Evolutionary conservation across 2,888 invertebrate species (phyloP).

Genomic region (Drosophila helvetica): DNA sequence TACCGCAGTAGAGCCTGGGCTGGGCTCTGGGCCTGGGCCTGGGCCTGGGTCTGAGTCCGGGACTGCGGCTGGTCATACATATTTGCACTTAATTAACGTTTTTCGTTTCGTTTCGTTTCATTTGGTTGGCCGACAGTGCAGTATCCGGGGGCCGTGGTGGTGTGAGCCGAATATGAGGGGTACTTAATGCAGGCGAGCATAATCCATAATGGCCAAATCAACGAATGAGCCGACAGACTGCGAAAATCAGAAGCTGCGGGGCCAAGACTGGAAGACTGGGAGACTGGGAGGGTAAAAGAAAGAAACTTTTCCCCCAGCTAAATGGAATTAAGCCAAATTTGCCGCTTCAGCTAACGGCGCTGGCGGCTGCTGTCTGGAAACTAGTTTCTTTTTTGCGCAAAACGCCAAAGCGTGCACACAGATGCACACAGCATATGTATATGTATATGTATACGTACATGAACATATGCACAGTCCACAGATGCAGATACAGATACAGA

Average conservation of each 20-base stretch:
- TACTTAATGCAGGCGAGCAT: constrained; percentile 69
- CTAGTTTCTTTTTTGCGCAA: constrained; percentile 61
- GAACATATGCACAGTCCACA: too few species aligned
- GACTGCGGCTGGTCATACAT: constrained; percentile 61
- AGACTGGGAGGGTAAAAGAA: constrained; percentile 13
- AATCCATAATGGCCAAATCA: constrained; percentile 63
- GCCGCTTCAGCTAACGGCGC: constrained; percentile 68
- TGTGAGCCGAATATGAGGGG: constrained; percentile 39
- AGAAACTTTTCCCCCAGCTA: constrained; percentile 40
- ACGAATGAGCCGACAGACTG: constrained; percentile 56
- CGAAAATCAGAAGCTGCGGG: constrained; percentile 20
- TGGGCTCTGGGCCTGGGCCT: constrained; percentile 3
- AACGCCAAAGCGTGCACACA: constrained; percentile 56
- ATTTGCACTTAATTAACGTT: constrained; percentile 76
- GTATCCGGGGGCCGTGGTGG: constrained; percentile 15
- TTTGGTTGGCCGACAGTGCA: constrained; percentile 19
- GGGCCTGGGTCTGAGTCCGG: constrained; percentile 4
- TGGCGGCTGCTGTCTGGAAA: constrained; percentile 41
- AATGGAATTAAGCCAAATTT: constrained; percentile 74
- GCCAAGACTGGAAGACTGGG: neutral
- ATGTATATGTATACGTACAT: too few species aligned
- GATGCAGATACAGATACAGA: constrained; percentile 34
- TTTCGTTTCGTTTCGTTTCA: constrained; percentile 47
- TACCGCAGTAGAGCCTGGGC: neutral
- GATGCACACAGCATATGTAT: constrained; percentile 18